Evolutionary conservation across 2,888 invertebrate species (phyloP).

Genomic region (Ectobius pallidus): DNA sequence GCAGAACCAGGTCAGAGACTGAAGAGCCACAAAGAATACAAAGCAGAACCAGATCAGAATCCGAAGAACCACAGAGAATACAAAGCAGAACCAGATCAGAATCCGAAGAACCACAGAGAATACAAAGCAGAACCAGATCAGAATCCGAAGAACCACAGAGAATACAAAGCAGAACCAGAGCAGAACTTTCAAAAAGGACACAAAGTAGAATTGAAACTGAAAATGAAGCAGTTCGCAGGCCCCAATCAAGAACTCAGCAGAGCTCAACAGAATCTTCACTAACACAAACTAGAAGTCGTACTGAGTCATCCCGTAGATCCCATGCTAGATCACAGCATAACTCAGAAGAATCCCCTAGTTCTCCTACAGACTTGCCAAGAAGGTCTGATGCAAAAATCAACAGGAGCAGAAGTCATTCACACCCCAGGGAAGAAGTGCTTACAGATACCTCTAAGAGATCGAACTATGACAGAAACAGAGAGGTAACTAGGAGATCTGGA

Average conservation of each 20-base stretch:
- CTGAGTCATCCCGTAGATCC: too few relatives aligned
- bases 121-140: not conserved
- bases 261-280: too few relatives aligned
- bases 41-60: too few relatives aligned
- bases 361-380: not conserved
- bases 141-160: not conserved
- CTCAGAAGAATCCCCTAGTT: too few relatives aligned
- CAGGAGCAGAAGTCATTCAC: not conserved
- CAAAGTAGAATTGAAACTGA: not conserved
- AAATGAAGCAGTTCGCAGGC: not conserved
- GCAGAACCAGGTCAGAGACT: not conserved
- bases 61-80: too few relatives aligned
- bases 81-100: not conserved
- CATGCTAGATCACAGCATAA: not conserved
- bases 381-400: not conserved
- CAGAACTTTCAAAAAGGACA: too few relatives aligned
- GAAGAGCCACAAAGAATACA: not conserved
- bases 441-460: too few relatives aligned
- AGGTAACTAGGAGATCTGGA: not conserved
- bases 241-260: not conserved
- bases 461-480: not conserved
- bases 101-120: not conserved
- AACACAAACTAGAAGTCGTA: too few relatives aligned
- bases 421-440: too few relatives aligned
- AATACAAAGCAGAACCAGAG: too few relatives aligned